Evolutionary conservation across 2,113 vertebrate genomes (phyloP).

Genomic region (Toxotes chatareus): DNA sequence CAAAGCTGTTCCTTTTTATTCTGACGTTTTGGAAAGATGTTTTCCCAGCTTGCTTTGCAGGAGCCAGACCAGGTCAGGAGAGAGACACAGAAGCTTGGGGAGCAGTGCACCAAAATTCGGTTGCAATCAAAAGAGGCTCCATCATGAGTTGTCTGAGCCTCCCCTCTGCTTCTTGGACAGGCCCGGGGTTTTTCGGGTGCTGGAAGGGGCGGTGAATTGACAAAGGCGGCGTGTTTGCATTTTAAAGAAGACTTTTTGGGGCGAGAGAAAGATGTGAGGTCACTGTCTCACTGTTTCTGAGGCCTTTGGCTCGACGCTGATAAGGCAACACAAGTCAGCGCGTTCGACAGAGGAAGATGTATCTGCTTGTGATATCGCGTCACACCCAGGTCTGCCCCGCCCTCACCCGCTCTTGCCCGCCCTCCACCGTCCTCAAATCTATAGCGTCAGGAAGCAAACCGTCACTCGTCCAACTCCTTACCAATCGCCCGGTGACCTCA

Average conservation of each 20-base stretch:
- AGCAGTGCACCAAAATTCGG: constrained; percentile 11
- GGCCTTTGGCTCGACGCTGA: constrained; percentile 68
- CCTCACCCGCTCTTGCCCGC: neutral
- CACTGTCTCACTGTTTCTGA: constrained; percentile 63
- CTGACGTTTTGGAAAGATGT: neutral
- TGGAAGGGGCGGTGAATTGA: constrained; percentile 61
- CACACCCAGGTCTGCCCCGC: constrained; percentile 35
- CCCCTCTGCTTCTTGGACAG: constrained; percentile 46
- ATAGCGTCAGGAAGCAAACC: constrained; percentile 65
- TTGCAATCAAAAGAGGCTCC: constrained; percentile 74
- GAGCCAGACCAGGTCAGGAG: neutral
- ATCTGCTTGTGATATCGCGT: constrained; percentile 83
- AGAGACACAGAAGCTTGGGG: constrained; percentile 13
- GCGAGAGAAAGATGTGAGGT: constrained; percentile 60
- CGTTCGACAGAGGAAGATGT: constrained; percentile 82
- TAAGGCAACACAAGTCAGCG: constrained; percentile 69
- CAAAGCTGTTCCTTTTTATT: neutral
- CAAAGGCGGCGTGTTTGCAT: constrained; percentile 79
- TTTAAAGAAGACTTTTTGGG: constrained; percentile 75
- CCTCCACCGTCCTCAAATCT: constrained; percentile 34
- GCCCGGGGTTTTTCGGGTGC: constrained; percentile 29
- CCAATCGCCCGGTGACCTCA: constrained; percentile 79
- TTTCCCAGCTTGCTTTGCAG: neutral
- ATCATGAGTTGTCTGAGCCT: constrained; percentile 71
- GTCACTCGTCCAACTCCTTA: constrained; percentile 74